Base-by-base conservation (phyloP, 2,888 invertebrate genomes). In the Polydrusus cervinus region DNA sequence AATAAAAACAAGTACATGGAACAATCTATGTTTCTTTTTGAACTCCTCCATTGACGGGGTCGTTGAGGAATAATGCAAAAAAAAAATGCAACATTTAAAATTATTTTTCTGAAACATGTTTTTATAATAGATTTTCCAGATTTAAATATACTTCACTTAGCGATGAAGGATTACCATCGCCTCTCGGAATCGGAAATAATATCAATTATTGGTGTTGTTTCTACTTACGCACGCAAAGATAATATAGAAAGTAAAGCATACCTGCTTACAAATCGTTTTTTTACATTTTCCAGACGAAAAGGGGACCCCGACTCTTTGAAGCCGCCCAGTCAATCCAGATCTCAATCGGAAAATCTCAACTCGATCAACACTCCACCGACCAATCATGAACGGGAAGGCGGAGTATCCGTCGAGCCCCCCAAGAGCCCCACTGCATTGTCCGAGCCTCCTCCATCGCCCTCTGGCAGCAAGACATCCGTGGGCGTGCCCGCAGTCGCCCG, bases 361-460 rank as follows among this genome's bases (percentile, higher is more conserved):
- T 78, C 84, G 73, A 82, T 82, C 34, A 83, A 84, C 79, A 84
- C 83, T 75, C 87, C 90, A 74, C 90, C 91, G 45, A 92, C 92
- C 16, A 92, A 92, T 85, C 92, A 93, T 86, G 92, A 93, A 86
- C 90, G 92, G 90, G 89, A 89, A 86, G 60, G 75, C 65, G 66
- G 65, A 76, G 8, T 25, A 6, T 9, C 47, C 47, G 57, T 14
- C 34, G 51, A 40, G 11, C 18, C 53, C 10, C 18, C 51, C 2
- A 43, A 65, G 3, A 65, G 65, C 30, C 64, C 34, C 47, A 53
- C 45, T 14, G 34, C 43, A 16, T 51, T 13, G 40, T 16, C 38
- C 5, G 65, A 34, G 38, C 51, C 67, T 11, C 30, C 66, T 45
- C 65, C 76, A n/a, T 62, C 71, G 61, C 64, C 78, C 25, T 70